Evolutionary conservation across 2,888 invertebrate species (phyloP).

Genomic region (Andrena bicolor): DNA sequence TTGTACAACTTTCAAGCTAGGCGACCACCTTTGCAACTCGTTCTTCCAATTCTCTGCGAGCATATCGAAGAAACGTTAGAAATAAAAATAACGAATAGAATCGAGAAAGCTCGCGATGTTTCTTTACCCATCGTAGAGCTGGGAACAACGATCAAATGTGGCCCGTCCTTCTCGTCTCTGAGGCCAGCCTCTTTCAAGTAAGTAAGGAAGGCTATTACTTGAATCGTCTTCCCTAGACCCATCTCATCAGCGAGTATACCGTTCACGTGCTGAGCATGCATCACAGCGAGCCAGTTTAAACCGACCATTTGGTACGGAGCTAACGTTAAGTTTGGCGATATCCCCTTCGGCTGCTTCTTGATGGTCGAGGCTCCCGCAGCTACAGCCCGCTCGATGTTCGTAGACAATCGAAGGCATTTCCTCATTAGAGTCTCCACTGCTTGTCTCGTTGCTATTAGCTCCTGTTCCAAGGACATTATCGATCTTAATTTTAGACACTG

Average conservation of each 20-base stretch:
- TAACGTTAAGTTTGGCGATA: conserved; percentile 89
- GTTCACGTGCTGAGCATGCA: conserved; percentile 95
- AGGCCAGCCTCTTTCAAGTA: conserved; percentile 93
- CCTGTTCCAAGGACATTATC: conserved; percentile 62
- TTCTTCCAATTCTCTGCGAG: conserved; percentile 92
- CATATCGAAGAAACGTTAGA: not conserved
- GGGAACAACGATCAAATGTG: conserved; percentile 98
- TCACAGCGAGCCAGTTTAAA: conserved; percentile 96
- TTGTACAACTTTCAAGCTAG: conserved; percentile 91
- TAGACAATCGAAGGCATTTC: conserved; percentile 93
- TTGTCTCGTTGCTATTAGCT: conserved; percentile 89
- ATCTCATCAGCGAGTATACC: conserved; percentile 99
- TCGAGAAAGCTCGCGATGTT: not conserved
- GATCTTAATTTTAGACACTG: conserved; percentile 5
- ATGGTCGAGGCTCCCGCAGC: conserved; percentile 90
- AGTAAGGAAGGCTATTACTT: conserved; percentile 96
- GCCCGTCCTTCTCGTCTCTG: conserved; percentile 87
- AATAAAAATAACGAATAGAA: not conserved
- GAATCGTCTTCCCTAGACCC: conserved; percentile 97
- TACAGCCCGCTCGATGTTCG: conserved; percentile 92
- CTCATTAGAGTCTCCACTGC: conserved; percentile 93
- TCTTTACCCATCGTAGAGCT: conserved; percentile 94
- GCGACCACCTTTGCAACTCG: conserved; percentile 93
- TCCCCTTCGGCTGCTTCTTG: conserved; percentile 90
- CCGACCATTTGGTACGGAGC: conserved; percentile 96